These are phyloP conservation scores for Syngnathus typhle DNA, from an alignment of 2,113 vertebrate species.

Conservation along the genomic window DNA sequence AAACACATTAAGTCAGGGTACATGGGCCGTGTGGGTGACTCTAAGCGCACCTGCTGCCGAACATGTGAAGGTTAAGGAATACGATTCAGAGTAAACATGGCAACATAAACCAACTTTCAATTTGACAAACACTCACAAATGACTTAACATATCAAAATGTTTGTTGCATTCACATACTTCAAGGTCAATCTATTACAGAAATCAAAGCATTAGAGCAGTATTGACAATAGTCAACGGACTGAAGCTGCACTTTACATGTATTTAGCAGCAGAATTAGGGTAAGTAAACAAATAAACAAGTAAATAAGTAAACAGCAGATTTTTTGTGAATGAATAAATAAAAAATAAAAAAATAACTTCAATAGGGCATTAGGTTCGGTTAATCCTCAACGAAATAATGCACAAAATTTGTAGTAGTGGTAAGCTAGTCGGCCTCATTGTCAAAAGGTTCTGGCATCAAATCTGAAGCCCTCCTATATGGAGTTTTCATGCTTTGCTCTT, in stretches of 20 bases:
- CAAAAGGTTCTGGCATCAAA: background rate
- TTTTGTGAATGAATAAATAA: no score
- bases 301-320: no score
- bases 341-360: background rate
- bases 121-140: background rate
- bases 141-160: background rate
- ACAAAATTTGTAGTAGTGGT: no score
- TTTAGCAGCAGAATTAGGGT: no score
- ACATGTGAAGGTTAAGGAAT: constrained; percentile 1
- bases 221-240: no score
- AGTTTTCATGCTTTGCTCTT: background rate
- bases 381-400: background rate
- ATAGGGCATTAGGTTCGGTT: background rate
- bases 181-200: background rate
- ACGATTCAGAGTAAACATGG: background rate
- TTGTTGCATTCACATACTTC: background rate
- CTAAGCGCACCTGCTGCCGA: background rate
- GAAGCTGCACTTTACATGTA: background rate
- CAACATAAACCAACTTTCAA: background rate
- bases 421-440: background rate
- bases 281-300: no score
- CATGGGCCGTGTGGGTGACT: background rate
- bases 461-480: background rate
- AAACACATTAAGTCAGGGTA: background rate
- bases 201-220: no score